phyloP scores from a whole-genome alignment of 2,797 vertebrate species.

The Oryzias sinensis region DNA sequence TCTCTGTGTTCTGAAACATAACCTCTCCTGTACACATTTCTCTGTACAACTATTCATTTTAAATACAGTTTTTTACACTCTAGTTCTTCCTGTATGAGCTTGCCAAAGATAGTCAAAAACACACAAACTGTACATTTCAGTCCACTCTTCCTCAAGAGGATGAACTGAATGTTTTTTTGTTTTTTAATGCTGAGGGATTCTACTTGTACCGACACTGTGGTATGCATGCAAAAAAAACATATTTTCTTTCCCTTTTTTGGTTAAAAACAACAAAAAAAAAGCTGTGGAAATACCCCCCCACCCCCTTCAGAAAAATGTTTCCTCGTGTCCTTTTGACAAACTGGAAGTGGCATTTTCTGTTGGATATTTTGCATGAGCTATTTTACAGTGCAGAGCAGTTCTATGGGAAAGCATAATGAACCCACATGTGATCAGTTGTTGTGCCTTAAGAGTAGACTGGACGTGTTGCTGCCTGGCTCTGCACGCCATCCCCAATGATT shows the following conservation, averaged over 20 bases:
- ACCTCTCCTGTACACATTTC: slow-evolving; percentile 56
- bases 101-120: slow-evolving; percentile 99
- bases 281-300: slow-evolving; percentile 32
- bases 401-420: slow-evolving; percentile 77
- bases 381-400: slow-evolving; percentile 53
- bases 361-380: slow-evolving; percentile 52
- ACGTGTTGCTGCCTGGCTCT: slow-evolving; percentile 94
- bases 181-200: slow-evolving; percentile 58
- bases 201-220: slow-evolving; percentile 58
- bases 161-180: slow-evolving; percentile 58
- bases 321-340: slow-evolving; percentile 40
- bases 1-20: slow-evolving; percentile 36
- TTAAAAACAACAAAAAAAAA: slow-evolving; percentile 25
- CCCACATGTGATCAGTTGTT: slow-evolving; percentile 93
- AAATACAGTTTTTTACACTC: slow-evolving; percentile 80
- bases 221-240: slow-evolving; percentile 48
- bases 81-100: slow-evolving; percentile 99
- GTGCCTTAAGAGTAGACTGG: slow-evolving; percentile 99
- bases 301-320: slow-evolving; percentile 24
- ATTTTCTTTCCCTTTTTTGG: slow-evolving; percentile 32
- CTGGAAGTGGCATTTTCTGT: slow-evolving; percentile 46
- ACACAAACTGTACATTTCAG: slow-evolving; percentile 91
- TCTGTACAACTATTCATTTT: slow-evolving; percentile 86
- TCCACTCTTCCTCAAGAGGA: slow-evolving; percentile 88
- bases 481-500: slow-evolving; percentile 75